phyloP scores from a whole-genome alignment of 2,888 invertebrate genomes.

The Rhogogaster chlorosoma region DNA sequence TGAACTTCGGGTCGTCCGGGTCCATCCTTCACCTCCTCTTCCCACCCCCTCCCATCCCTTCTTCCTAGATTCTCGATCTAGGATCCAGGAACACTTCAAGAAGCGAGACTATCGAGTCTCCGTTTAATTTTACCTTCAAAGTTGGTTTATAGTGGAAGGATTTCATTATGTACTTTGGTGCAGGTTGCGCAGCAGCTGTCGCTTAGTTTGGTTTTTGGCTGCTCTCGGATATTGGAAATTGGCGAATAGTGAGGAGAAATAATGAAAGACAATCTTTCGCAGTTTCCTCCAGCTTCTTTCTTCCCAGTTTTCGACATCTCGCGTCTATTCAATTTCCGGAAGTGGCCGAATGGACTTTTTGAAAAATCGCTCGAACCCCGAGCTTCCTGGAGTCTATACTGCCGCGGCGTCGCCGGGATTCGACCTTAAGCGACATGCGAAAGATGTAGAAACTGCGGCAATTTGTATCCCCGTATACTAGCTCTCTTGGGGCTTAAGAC shows the following conservation, averaged over 20 bases:
- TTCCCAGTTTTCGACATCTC: neutral
- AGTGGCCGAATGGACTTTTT: conserved; percentile 59
- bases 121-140: neutral
- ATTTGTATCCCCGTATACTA: conserved; percentile 63
- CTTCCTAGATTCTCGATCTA: conserved; percentile 4
- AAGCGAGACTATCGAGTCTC: conserved; percentile 6
- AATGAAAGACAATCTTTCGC: neutral
- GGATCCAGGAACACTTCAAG: conserved; percentile 6
- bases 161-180: neutral
- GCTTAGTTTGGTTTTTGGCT: too few species aligned
- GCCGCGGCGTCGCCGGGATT: neutral
- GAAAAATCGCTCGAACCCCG: conserved; percentile 62
- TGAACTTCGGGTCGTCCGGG: conserved; percentile 46
- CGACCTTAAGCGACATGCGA: conserved; percentile 11
- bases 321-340: neutral
- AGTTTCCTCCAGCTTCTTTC: neutral
- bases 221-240: too few species aligned
- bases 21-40: conserved; percentile 49
- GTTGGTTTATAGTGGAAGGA: neutral
- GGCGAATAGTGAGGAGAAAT: too few species aligned
- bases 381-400: neutral
- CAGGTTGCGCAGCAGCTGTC: neutral
- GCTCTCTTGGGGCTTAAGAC: conserved; percentile 60
- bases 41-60: conserved; percentile 48
- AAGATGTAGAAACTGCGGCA: conserved; percentile 60